These are phyloP conservation scores for Phoxinus dragarum DNA, from an alignment of 2,797 vertebrate species.

Conservation along the genomic window DNA sequence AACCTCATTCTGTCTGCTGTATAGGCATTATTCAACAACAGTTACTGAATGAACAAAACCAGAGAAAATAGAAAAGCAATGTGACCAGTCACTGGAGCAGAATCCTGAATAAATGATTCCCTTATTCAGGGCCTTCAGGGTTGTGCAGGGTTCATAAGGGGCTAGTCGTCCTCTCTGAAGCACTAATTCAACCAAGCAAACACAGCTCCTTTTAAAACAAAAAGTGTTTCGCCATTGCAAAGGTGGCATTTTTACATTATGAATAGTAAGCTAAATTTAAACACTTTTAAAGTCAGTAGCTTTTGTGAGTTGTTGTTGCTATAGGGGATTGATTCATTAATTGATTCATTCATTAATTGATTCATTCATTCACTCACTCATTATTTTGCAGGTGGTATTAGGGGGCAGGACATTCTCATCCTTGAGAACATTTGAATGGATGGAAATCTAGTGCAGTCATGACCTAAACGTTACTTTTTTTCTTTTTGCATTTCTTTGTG, in stretches of 20 bases:
- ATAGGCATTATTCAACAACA: slow-evolving; percentile 40
- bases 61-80: slow-evolving; percentile 54
- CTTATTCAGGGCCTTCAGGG: slow-evolving; percentile 55
- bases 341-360: not conserved
- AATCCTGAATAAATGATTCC: slow-evolving; percentile 54
- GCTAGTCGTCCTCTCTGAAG: slow-evolving; percentile 52
- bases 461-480: not conserved
- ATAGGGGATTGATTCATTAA: not conserved
- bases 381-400: not conserved
- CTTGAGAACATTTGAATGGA: not conserved
- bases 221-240: slow-evolving; percentile 17
- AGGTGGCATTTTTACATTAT: not conserved
- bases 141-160: slow-evolving; percentile 49
- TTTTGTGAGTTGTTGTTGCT: not conserved
- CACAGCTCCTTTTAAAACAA: slow-evolving; percentile 38
- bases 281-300: not conserved
- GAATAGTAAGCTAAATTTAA: not conserved
- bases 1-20: slow-evolving; percentile 7
- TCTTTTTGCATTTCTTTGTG: not conserved
- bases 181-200: slow-evolving; percentile 44
- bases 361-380: not conserved
- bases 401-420: not conserved
- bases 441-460: not conserved
- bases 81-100: slow-evolving; percentile 53
- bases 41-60: slow-evolving; percentile 54